A percentile compares a stretch with the other conserved stretches of the same genome.
These are phyloP conservation scores for Laticauda colubrina DNA, from an alignment of 2,113 vertebrate species.

Conservation along the genomic window DNA sequence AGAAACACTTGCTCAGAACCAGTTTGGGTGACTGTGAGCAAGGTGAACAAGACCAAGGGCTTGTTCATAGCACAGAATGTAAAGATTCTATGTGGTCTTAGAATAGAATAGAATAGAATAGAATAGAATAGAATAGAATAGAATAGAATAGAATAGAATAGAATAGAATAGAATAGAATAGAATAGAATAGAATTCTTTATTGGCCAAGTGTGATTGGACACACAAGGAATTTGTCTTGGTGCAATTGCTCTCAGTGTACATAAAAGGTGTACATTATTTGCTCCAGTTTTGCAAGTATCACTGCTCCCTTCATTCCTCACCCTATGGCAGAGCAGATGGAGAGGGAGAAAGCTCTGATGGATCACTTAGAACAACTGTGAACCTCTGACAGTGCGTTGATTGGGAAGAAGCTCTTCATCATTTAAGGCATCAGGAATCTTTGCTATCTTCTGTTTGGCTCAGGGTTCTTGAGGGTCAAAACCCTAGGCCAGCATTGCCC, in stretches of 20 bases:
- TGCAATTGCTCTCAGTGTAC: too few species aligned
- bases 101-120: too few species aligned
- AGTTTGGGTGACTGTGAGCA: neutral
- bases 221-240: too few species aligned
- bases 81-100: neutral
- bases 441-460: neutral
- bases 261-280: neutral
- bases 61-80: neutral
- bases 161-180: too few species aligned
- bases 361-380: neutral
- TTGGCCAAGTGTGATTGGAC: too few species aligned
- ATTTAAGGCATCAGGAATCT: neutral
- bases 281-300: neutral
- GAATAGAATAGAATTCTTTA: too few species aligned
- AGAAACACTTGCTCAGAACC: neutral
- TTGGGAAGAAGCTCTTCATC: neutral
- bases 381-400: neutral
- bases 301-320: neutral
- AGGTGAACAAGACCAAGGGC: neutral
- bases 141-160: too few species aligned
- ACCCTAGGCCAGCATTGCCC: neutral
- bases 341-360: neutral
- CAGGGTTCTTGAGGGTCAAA: neutral
- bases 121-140: too few species aligned
- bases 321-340: neutral